Conservation (phyloP, 2,113 vertebrate genomes). For the Corythornis madagascariensis region DNA sequence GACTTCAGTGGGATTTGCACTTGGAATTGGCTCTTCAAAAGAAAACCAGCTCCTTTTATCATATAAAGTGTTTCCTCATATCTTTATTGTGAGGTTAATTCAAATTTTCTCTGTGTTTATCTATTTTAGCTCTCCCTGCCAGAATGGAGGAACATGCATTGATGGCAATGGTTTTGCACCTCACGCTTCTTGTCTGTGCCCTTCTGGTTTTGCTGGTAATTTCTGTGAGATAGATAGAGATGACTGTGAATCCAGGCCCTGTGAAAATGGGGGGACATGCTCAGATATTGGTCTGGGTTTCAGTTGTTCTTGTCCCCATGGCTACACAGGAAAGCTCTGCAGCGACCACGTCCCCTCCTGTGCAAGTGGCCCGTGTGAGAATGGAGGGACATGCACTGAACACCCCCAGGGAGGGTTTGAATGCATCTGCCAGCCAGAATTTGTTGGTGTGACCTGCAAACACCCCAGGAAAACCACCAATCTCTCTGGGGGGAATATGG, state of each 20-base stretch:
- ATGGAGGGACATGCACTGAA: slow-evolving; percentile 83
- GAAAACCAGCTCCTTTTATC: neutral
- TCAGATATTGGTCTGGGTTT: slow-evolving; percentile 80
- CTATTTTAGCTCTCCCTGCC: slow-evolving; percentile 85
- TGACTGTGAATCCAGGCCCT: slow-evolving; percentile 86
- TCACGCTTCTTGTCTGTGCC: slow-evolving; percentile 85
- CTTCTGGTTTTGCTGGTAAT: slow-evolving; percentile 85
- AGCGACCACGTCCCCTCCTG: slow-evolving; percentile 76
- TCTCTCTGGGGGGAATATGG: slow-evolving; percentile 37
- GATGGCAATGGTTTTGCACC: slow-evolving; percentile 77
- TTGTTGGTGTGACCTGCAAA: slow-evolving; percentile 81
- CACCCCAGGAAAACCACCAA: slow-evolving; percentile 62
- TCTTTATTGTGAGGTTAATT: neutral
- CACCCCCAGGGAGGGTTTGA: slow-evolving; percentile 76
- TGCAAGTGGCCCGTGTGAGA: slow-evolving; percentile 78
- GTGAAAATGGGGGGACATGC: slow-evolving; percentile 87
- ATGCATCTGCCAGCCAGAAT: slow-evolving; percentile 84
- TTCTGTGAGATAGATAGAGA: slow-evolving; percentile 86
- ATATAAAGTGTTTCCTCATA: neutral
- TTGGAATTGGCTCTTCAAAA: neutral
- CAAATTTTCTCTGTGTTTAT: neutral
- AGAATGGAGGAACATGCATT: slow-evolving; percentile 88
- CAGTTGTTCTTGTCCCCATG: slow-evolving; percentile 82
- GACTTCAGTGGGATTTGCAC: slow-evolving; percentile 14
- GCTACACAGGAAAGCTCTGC: slow-evolving; percentile 85